Evolutionary conservation across 1,140 invertebrate species (phyloP).

Genomic region (Drosophila novamexicana): DNA sequence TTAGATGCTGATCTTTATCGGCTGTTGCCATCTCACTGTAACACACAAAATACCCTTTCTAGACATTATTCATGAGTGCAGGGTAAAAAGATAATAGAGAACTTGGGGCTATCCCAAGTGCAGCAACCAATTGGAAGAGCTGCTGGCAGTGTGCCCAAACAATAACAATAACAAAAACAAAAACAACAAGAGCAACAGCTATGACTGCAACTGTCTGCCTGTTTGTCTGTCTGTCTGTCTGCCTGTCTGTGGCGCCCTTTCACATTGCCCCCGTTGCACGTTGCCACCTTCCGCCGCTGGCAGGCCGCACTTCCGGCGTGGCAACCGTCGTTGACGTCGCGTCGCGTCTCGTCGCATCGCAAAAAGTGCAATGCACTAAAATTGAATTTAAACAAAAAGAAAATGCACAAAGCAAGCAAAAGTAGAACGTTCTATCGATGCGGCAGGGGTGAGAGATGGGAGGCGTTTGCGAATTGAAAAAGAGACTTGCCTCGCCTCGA

Average conservation of each 20-base stretch:
- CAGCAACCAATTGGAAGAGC: slow-evolving; percentile 36
- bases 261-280: slow-evolving; percentile 6
- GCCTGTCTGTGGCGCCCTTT: slow-evolving; percentile 17
- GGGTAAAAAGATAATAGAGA: background rate
- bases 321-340: slow-evolving; percentile 1
- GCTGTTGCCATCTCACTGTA: no score
- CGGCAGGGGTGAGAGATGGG: slow-evolving; percentile 9
- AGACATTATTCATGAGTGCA: background rate
- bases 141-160: slow-evolving; percentile 60
- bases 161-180: slow-evolving; percentile 27
- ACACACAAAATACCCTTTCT: background rate
- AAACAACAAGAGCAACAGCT: slow-evolving; percentile 20
- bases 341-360: slow-evolving; percentile 44
- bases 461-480: background rate
- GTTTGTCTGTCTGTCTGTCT: background rate
- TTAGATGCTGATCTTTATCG: background rate
- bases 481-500: slow-evolving; percentile 33
- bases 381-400: slow-evolving; percentile 80
- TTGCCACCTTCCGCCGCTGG: slow-evolving; percentile 60
- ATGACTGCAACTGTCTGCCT: slow-evolving; percentile 31
- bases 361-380: slow-evolving; percentile 82
- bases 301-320: slow-evolving; percentile 65
- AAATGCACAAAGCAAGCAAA: slow-evolving; percentile 47
- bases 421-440: slow-evolving; percentile 54
- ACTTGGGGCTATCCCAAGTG: slow-evolving; percentile 8